phyloP scores from a whole-genome alignment of 2,797 vertebrate genomes.

The Sebastolobus alascanus region DNA sequence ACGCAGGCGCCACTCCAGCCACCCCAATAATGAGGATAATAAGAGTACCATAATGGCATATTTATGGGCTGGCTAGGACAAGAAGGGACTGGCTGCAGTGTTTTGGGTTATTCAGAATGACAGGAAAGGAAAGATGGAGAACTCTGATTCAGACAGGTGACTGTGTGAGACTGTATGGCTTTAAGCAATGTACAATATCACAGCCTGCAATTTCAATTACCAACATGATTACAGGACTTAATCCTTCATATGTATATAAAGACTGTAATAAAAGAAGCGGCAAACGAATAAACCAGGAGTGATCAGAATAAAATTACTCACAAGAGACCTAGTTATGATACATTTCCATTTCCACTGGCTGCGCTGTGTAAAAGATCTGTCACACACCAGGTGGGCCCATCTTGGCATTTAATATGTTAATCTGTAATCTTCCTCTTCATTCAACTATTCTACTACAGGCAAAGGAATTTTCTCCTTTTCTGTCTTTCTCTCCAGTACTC shows the following conservation, averaged over 20 bases:
- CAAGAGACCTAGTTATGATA: constrained; percentile 69
- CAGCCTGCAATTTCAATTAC: constrained; percentile 67
- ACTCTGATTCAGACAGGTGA: constrained; percentile 42
- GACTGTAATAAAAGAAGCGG: constrained; percentile 52
- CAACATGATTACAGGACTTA: constrained; percentile 66
- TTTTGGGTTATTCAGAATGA: constrained; percentile 54
- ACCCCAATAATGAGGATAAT: constrained; percentile 85
- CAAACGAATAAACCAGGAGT: constrained; percentile 57
- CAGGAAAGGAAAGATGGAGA: constrained; percentile 19
- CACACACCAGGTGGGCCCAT: constrained; percentile 79
- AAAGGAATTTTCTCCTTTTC: constrained; percentile 30
- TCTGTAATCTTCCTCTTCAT: constrained; percentile 76
- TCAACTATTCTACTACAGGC: constrained; percentile 65
- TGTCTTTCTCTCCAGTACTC: constrained; percentile 36
- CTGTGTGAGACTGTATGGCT: constrained; percentile 36
- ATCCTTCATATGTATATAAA: constrained; percentile 56
- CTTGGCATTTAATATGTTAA: constrained; percentile 83
- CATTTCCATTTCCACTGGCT: constrained; percentile 72
- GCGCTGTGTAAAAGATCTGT: constrained; percentile 68
- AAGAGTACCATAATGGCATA: constrained; percentile 83
- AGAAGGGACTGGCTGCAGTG: constrained; percentile 46
- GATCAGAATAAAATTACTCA: constrained; percentile 71
- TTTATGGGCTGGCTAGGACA: constrained; percentile 72
- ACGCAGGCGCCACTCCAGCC: constrained; percentile 81
- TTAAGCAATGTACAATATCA: constrained; percentile 35